phyloP scores from a whole-genome alignment of 2,113 vertebrate genomes.

The Gallinago jamesoni region DNA sequence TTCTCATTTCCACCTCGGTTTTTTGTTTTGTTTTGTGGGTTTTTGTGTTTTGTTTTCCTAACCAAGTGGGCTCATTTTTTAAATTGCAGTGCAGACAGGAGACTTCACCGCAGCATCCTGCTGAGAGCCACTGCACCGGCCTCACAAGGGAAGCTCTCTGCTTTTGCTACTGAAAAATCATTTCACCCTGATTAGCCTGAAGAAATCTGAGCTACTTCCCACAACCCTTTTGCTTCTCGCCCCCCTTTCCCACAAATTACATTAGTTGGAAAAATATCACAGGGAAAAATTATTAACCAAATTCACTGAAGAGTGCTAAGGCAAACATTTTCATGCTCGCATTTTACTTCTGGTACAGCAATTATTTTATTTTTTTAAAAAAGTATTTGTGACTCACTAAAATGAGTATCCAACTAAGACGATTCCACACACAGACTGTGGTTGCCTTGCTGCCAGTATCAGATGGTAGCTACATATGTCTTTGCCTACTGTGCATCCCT shows the following conservation, averaged over 20 bases:
- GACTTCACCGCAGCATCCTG: background rate
- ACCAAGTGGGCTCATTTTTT: background rate
- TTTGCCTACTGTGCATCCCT: background rate
- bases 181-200: background rate
- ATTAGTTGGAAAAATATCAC: background rate
- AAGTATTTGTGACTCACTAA: background rate
- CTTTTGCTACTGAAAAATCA: background rate
- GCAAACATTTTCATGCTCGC: background rate
- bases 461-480: background rate
- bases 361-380: background rate
- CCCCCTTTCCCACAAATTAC: background rate
- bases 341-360: background rate
- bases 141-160: background rate
- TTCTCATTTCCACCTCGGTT: background rate
- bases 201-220: background rate
- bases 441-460: background rate
- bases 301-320: background rate
- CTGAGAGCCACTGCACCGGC: background rate
- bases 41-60: background rate
- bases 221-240: too few species aligned
- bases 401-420: background rate
- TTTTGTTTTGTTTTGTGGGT: background rate
- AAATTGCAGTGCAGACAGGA: background rate
- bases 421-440: background rate
- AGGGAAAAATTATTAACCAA: background rate